Base-by-base conservation (phyloP, 1,140 invertebrate species). In the Eriosoma lanigerum region DNA sequence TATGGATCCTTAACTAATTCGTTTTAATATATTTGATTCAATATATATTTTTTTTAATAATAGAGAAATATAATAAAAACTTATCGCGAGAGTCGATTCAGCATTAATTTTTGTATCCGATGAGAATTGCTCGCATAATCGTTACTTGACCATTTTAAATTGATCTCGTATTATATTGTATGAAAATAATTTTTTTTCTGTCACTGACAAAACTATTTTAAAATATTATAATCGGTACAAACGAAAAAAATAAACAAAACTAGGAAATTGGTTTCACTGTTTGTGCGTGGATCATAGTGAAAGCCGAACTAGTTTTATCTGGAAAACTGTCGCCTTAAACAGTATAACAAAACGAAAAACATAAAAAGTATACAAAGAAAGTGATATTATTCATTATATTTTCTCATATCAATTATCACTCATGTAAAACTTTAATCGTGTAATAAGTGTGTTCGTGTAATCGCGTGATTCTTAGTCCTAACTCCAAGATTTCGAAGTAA, bases 271-370 rank as follows among this genome's bases (percentile, higher is more conserved):
- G 73, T 76, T 76, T 76, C 52, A 58, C 73, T 21, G 73, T 38
- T 54, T 32, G 17, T 38, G 50, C 52, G 17, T 54, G 73, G 73
- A 58, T 38, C 26, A 46, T 44, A 76, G 73, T 76, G 73, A 76
- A 76, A 76, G 73, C 73, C n/a, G 32, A 44, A 58, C 54, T 24
- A 58, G 32, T 76, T 56, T 58, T 76, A 56, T 58, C 50, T 44
- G 73, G n/a, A 54, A 76, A 76, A 76, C 54, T 76, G 73, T 76
- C 29, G n/a, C 38, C 50, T 17, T 56, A n/a, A n/a, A n/a, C n/a
- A n/a, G n/a, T n/a, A n/a, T n/a, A n/a, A n/a, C 10, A 56, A 56
- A 75, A 10, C 64, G 32, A 44, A 10, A 32, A 48, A 70, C 56
- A 75, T n/a, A 75, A 54, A 46, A 66, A 46, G 15, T 29, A 58